Evolutionary conservation across 1,140 invertebrate genomes (phyloP), one percentile per base, ranked within the genome.

Genomic region (Procambarus virginalis): DNA sequence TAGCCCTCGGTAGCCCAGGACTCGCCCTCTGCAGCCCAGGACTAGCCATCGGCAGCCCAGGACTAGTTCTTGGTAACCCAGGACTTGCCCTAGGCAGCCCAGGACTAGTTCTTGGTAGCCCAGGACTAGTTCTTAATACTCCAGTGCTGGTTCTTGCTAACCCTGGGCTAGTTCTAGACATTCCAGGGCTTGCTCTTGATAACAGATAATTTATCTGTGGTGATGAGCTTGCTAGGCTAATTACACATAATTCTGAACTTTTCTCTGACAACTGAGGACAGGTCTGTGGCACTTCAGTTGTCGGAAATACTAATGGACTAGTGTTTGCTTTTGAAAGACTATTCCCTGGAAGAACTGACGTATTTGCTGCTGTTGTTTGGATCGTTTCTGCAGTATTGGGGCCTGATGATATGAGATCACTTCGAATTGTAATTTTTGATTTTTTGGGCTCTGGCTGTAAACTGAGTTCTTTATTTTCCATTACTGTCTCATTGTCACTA

Each of bases 361-460:
- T 82, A 81, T 75, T 34, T 12, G 55, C n/a, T 76, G 55, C 14
- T 20, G n/a, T 34, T 86, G 58, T 10, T 68, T 20, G 85, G 2
- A 45, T 49, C 20, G 68, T n/a, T 64, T 34, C 9, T 10, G 3
- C 17, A 12, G 14, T 76, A 10, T 9, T 80, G 0, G 2, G 22
- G n/a, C 55, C 34, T 14, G 17, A n/a, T 48, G 34, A 51, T 6
- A 81, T 55, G 22, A 90, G 83, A 73, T 90, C 89, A 80, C 77
- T 85, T 22, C 89, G 49, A 58, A 90, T 90, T 14, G 83, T 85
- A 49, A 90, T 90, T 76, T 86, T 90, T 76, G 82, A 77, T n/a
- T 49, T 77, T 49, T 90, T 89, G 14, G 34, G 51, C 45, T 85
- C 84, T 20, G 49, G 70, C 14, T 49, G 17, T 20, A 34, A 70